These are phyloP conservation scores for Rhinoptilus africanus DNA, from an alignment of 2,113 vertebrate genomes.

Conservation along the genomic window DNA sequence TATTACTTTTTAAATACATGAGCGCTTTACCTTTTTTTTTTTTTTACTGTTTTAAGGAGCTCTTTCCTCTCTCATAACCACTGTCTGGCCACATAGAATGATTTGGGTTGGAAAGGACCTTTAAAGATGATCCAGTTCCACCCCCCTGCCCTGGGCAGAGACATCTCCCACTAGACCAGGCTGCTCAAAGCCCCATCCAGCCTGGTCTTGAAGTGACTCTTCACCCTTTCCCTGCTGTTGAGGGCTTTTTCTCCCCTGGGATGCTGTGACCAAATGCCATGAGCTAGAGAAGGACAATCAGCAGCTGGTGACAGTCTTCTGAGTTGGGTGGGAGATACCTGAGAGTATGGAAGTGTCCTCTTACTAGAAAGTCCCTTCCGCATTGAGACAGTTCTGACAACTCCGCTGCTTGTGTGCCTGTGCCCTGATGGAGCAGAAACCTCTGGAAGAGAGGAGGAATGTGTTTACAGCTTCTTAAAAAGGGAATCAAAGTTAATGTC, in stretches of 20 bases:
- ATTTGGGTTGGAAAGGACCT: no score
- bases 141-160: no score
- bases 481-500: background rate
- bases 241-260: background rate
- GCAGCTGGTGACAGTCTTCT: background rate
- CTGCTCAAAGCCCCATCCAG: no score
- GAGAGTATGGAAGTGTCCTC: background rate
- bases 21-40: background rate
- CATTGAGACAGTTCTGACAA: background rate
- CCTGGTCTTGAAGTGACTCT: background rate
- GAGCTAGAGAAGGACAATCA: background rate
- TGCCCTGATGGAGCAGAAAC: background rate
- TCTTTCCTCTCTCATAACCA: background rate
- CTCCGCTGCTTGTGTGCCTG: background rate
- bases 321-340: background rate
- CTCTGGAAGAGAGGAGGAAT: background rate
- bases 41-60: background rate
- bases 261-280: background rate
- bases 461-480: background rate
- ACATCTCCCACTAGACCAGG: no score
- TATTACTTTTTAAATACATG: background rate
- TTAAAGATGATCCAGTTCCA: no score
- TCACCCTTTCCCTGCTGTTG: background rate
- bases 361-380: background rate
- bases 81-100: no score